Conservation (phyloP, 37 sponge, comb jelly and placozoan species). For the Theonella swinhoei region DNA sequence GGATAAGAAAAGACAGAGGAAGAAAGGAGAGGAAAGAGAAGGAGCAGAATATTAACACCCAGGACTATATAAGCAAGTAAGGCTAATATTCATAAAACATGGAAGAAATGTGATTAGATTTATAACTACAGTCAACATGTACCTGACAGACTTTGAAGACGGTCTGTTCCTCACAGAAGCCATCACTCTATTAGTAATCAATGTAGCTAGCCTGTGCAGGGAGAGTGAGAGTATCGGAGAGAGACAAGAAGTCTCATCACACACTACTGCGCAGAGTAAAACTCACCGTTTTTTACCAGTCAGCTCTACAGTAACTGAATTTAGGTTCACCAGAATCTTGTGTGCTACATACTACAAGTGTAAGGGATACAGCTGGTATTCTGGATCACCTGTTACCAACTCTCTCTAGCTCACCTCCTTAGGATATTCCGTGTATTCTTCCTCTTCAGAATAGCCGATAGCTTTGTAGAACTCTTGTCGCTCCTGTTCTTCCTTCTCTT, state of each 20-base stretch:
- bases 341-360: conserved; percentile 71
- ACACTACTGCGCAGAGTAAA: too few species aligned
- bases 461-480: conserved; percentile 45
- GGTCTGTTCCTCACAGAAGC: conserved; percentile 33
- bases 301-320: conserved; percentile 36
- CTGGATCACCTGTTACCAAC: not conserved
- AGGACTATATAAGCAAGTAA: too few species aligned
- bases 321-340: conserved; percentile 41
- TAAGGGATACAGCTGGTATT: not conserved
- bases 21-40: not conserved
- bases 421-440: conserved; percentile 40
- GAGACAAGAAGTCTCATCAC: not conserved
- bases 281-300: conserved; percentile 37
- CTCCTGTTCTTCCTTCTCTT: conserved; percentile 40
- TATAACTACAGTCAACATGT: not conserved
- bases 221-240: not conserved
- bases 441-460: conserved; percentile 71
- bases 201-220: conserved; percentile 5
- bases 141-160: conserved; percentile 43
- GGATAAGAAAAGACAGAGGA: not conserved
- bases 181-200: conserved; percentile 8
- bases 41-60: too few species aligned
- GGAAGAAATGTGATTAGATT: too few species aligned
- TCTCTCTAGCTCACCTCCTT: conserved; percentile 39
- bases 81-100: too few species aligned